phyloP scores from a whole-genome alignment of 2,113 vertebrate genomes.

The Galemys pyrenaicus region DNA sequence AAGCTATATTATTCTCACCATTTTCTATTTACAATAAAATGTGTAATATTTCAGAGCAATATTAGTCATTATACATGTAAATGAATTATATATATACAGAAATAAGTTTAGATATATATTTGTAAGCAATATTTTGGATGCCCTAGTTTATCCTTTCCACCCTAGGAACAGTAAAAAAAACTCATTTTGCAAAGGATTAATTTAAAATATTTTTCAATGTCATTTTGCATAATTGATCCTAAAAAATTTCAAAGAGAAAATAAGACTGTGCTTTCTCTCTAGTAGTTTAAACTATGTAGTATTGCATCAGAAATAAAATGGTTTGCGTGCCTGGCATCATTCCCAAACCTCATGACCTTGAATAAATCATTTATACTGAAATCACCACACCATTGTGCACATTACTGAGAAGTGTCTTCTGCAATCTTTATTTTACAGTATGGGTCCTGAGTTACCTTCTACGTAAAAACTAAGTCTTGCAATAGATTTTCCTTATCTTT shows the following conservation, averaged over 20 bases:
- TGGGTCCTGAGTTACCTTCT: background rate
- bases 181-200: background rate
- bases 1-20: background rate
- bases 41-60: background rate
- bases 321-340: background rate
- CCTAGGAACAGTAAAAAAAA: background rate
- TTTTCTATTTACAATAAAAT: background rate
- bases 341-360: background rate
- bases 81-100: background rate
- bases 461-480: background rate
- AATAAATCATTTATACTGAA: background rate
- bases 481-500: background rate
- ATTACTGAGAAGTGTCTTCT: background rate
- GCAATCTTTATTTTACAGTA: background rate
- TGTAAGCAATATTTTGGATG: background rate
- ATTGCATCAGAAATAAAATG: background rate
- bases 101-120: background rate
- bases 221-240: background rate
- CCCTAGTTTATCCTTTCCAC: background rate
- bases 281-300: background rate
- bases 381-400: background rate
- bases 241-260: background rate
- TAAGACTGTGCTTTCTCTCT: background rate
- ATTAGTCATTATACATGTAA: background rate
- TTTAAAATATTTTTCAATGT: background rate